Evolutionary conservation across 2,888 invertebrate species (phyloP).

Genomic region (Standfussiana lucernea): DNA sequence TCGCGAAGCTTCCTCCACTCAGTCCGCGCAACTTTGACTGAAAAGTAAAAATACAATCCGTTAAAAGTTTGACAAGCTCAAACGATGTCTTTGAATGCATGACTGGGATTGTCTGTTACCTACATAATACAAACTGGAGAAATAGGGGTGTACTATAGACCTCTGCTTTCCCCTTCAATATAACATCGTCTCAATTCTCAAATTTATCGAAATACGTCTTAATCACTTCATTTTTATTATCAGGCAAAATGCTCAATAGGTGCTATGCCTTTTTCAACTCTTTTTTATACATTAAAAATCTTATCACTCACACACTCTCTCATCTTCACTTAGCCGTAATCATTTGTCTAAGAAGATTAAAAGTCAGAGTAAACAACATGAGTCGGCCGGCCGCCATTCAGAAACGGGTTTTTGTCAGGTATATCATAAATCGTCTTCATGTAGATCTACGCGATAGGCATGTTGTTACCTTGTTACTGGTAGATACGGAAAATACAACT

Average conservation of each 20-base stretch:
- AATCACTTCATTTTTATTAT: background rate
- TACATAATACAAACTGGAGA: background rate
- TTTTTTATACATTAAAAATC: background rate
- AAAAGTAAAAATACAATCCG: conserved; percentile 58
- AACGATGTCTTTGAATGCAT: background rate
- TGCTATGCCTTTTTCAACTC: background rate
- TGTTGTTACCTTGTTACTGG: background rate
- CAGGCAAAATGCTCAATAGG: background rate
- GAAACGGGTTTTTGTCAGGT: conserved; percentile 34
- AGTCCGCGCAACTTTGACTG: conserved; percentile 84
- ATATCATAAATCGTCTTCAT: conserved; percentile 1
- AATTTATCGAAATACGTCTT: background rate
- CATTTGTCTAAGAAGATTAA: background rate
- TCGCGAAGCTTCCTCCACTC: conserved; percentile 88
- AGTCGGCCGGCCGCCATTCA: conserved; percentile 1
- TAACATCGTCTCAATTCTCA: background rate
- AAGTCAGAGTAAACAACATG: background rate
- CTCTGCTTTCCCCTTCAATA: background rate
- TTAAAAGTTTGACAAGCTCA: background rate
- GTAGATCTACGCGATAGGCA: background rate
- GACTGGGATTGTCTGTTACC: background rate
- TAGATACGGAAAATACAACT: conserved; percentile 3
- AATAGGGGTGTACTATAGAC: background rate
- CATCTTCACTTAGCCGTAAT: background rate
- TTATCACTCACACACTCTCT: too few species aligned